phyloP scores from a whole-genome alignment of 2,113 vertebrate genomes.

The Nannobrachium achirus region DNA sequence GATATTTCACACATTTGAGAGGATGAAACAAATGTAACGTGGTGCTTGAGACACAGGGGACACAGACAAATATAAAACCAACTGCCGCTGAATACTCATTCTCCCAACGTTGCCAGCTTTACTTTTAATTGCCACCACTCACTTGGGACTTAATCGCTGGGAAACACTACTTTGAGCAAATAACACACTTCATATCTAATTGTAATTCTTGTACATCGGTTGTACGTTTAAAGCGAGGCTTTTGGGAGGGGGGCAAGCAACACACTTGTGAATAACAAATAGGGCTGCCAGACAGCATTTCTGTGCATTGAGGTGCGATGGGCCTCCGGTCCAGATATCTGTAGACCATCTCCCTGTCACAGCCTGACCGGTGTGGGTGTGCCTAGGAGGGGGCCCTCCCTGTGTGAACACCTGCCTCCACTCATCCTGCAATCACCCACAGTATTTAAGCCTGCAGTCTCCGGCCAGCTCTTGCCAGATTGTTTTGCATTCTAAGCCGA shows the following conservation, averaged over 20 bases:
- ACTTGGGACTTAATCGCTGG: neutral
- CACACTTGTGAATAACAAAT: conserved; percentile 15
- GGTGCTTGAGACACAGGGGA: too few species aligned
- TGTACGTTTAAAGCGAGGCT: conserved; percentile 3
- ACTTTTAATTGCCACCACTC: neutral
- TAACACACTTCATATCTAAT: neutral
- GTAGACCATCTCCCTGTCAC: too few species aligned
- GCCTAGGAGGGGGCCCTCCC: too few species aligned
- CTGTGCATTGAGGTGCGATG: neutral
- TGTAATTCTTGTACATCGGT: conserved; percentile 3
- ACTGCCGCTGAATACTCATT: neutral
- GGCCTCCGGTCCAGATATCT: neutral
- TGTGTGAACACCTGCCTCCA: too few species aligned
- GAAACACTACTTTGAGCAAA: neutral
- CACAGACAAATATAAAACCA: too few species aligned
- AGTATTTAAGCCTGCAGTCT: too few species aligned
- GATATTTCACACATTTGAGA: too few species aligned
- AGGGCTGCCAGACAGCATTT: conserved; percentile 11
- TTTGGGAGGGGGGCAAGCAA: conserved; percentile 2
- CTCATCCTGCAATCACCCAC: too few species aligned
- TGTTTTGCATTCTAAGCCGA: too few species aligned
- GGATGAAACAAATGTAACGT: too few species aligned
- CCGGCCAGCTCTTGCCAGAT: too few species aligned
- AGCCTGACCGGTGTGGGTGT: too few species aligned
- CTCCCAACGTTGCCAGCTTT: neutral